Conservation (phyloP, 2,113 vertebrate genomes). For the Australoheros scitulus region DNA sequence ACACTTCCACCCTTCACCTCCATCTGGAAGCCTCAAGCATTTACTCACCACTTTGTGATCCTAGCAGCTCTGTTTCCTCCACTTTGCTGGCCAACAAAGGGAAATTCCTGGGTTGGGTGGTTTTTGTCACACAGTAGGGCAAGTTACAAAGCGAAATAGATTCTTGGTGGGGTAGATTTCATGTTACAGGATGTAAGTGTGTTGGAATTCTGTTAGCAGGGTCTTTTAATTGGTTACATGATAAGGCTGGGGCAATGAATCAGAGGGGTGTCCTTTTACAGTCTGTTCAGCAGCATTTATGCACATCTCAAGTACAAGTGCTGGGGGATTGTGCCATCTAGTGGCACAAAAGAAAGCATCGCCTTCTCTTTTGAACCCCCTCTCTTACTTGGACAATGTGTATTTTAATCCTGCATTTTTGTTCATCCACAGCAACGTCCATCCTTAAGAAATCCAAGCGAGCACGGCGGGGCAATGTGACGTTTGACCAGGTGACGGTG, state of each 20-base stretch:
- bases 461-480: conserved; percentile 83
- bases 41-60: conserved; percentile 56
- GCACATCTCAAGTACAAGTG: not conserved
- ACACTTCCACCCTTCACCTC: conserved; percentile 28
- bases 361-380: not conserved
- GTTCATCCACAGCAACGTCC: conserved; percentile 81
- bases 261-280: conserved; percentile 64
- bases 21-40: conserved; percentile 56
- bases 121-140: conserved; percentile 32
- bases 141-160: conserved; percentile 30
- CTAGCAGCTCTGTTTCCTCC: conserved; percentile 50
- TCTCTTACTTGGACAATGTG: not conserved
- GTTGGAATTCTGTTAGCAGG: conserved; percentile 51
- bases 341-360: conserved; percentile 32
- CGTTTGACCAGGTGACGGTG: conserved; percentile 91
- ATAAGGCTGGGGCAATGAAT: conserved; percentile 59
- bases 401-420: conserved; percentile 2
- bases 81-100: conserved; percentile 40
- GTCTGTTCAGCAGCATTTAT: conserved; percentile 26
- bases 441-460: conserved; percentile 91
- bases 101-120: conserved; percentile 68
- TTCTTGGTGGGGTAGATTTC: conserved; percentile 59
- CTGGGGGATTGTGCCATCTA: conserved; percentile 51
- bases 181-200: conserved; percentile 59
- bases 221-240: conserved; percentile 65